Base-by-base conservation (phyloP, 2,797 vertebrate genomes). In the Ctenochaetus hawaiiensis region DNA sequence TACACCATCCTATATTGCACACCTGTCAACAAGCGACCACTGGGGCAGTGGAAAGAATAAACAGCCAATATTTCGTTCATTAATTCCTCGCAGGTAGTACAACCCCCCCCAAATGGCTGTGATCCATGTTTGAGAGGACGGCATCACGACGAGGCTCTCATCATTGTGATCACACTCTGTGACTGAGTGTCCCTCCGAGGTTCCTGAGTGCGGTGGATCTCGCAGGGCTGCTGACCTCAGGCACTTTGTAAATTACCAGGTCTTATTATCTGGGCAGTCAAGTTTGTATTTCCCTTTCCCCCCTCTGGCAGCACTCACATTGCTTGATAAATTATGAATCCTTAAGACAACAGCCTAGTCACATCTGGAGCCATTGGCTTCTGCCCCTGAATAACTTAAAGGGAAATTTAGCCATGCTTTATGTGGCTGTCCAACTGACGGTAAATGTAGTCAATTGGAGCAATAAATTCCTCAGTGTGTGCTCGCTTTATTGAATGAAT, bases 211-310 rank as follows among this genome's bases (percentile, higher is more conserved):
- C 16, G 62, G 54, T 23, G 53, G 62, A 83, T 80, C 75, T 86
- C 78, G 44, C 10, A 49, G 43, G 56, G 75, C 78, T 52, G 63
- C 64, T 52, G 47, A 64, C 47, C 70, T 48, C 75, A 60, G 75
- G 63, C 67, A 60, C 45, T 56, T 13, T 69, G 51, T 92, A 90
- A 86, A 94, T 91, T 88, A 90, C 59, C 51, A 51, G 41, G 60
- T 72, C 83, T 86, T 89, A 87, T 91, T 87, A 91, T 84, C 69
- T 52, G 49, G 44, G 13, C 53, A 51, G 59, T 58, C 67, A 83
- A 78, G 71, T 71, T 37, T 72, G 74, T 63, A 81, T 81, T 87
- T 83, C 22, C 65, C 71, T 49, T 80, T 41, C 78, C 58, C 54
- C n/a, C 18, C 49, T 73, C 30, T 48, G 56, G 62, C 51, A 20